Evolutionary conservation across 2,113 vertebrate genomes (phyloP), one percentile per base, ranked within the genome.

Genomic region (Gasterosteus nipponicus): DNA sequence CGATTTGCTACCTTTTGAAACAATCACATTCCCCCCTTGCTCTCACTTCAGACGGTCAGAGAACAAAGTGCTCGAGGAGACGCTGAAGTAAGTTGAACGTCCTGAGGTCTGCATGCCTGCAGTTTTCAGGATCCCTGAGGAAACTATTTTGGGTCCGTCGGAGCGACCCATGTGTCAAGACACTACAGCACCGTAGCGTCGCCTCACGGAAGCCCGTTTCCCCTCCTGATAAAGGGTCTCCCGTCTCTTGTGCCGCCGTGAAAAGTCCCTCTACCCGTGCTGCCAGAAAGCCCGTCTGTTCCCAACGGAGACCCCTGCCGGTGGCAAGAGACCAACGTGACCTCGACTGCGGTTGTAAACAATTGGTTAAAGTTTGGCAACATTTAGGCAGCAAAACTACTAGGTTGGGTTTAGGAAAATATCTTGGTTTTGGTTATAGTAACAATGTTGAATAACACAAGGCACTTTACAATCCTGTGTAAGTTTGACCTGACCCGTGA

Each of bases 1-100:
- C 58, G 44, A 53, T 5, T 9, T 69, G 51, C 46, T 54, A 16
- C 60, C 18, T 35, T 53, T 26, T 3, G 62, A 78, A 64, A 74
- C 3, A 18, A 19, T 70, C 18, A 73, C 5, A 60, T 26, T 2
- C 10, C 67, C 67, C 26, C 15, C 39, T 59, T 1, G 7, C 31
- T 54, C 15, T 41, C 7, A 26, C 2, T 26, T 56, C 16, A 68
- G 41, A 54, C 26, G 14, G 5, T 7, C 53, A 10, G 41, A 47
- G 41, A 2, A 7, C 67, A 0, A 26, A 26, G 46, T n/a, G 10
- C 3, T 73, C 31, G 39, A 38, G 44, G 14, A 61, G 58, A 19
- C n/a, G n/a, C n/a, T 69, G 35, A 58, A 54, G 51, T 39, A 39
- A 19, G 44, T 26, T 12, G 7, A 59, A 60, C 42, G 35, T 53